Conservation (phyloP, 2,113 vertebrate genomes). For the Rhizomys pruinosus region DNA sequence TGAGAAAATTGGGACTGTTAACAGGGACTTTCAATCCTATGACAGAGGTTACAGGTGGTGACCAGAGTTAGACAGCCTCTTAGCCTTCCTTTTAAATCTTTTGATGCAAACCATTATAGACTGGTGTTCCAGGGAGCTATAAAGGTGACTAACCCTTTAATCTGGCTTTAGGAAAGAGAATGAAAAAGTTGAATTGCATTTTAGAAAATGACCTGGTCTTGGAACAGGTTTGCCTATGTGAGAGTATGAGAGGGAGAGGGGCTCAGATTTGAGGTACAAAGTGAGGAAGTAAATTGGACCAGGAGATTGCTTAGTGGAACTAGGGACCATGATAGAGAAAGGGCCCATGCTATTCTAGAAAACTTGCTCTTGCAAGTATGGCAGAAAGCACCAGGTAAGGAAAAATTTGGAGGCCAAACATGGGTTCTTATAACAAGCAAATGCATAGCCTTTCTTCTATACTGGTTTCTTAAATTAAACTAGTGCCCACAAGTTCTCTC, state of each 20-base stretch:
- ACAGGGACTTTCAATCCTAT: background rate
- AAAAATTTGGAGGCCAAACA: background rate
- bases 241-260: background rate
- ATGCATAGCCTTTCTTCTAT: background rate
- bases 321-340: background rate
- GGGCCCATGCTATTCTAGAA: background rate
- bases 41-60: background rate
- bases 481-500: conserved; percentile 1
- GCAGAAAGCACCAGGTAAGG: background rate
- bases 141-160: background rate
- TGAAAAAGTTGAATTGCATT: background rate
- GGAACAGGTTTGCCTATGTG: background rate
- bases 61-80: background rate
- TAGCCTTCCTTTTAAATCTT: background rate
- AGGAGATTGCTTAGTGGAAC: background rate
- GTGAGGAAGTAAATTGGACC: background rate
- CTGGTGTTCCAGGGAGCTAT: too few species aligned
- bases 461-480: conserved; percentile 35
- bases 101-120: background rate
- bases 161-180: background rate
- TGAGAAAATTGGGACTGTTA: background rate
- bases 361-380: background rate
- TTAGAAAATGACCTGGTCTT: background rate
- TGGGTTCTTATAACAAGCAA: conserved; percentile 31
- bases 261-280: background rate